phyloP scores from a whole-genome alignment of 2,888 invertebrate species.

The Callosobruchus maculatus region DNA sequence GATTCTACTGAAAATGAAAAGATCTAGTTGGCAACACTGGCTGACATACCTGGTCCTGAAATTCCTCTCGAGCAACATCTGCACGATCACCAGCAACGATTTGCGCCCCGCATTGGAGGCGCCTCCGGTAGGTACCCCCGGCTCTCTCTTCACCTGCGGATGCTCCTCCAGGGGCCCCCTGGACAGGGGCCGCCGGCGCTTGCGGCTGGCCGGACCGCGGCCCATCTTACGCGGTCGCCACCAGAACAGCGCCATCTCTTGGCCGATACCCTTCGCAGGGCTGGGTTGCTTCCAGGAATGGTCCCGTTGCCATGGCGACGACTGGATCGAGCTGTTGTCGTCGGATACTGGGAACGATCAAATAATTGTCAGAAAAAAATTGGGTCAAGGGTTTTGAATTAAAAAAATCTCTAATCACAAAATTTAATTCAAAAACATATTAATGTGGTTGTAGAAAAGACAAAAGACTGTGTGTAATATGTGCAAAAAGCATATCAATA shows the following conservation, averaged over 20 bases:
- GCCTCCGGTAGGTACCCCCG: not conserved
- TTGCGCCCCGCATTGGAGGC: not conserved
- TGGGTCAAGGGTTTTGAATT: too few relatives aligned
- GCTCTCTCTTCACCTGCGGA: not conserved
- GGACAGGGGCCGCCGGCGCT: conserved; percentile 63
- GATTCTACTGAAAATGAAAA: too few relatives aligned
- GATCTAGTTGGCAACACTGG: too few relatives aligned
- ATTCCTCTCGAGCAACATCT: conserved; percentile 39
- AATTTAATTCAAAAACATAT: too few relatives aligned
- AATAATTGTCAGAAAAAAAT: too few relatives aligned
- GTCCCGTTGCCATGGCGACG: conserved; percentile 87
- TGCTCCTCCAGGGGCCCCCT: conserved; percentile 32
- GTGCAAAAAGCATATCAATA: too few relatives aligned
- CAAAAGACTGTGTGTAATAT: too few relatives aligned
- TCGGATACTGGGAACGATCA: conserved; percentile 65
- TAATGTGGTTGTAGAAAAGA: too few relatives aligned
- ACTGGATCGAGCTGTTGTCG: conserved; percentile 86
- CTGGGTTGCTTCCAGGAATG: conserved; percentile 84
- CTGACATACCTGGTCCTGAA: conserved; percentile 22
- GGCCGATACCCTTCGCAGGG: conserved; percentile 70
- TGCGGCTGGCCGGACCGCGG: conserved; percentile 45
- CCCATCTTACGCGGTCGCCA: conserved; percentile 54
- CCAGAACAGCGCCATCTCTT: conserved; percentile 70
- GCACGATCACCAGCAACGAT: conserved; percentile 36
- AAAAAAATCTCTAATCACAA: too few relatives aligned